A percentile compares a stretch with the other conserved stretches of the same genome.
phyloP scores from a whole-genome alignment of 1,140 invertebrate species.

The Drosophila parvula region DNA sequence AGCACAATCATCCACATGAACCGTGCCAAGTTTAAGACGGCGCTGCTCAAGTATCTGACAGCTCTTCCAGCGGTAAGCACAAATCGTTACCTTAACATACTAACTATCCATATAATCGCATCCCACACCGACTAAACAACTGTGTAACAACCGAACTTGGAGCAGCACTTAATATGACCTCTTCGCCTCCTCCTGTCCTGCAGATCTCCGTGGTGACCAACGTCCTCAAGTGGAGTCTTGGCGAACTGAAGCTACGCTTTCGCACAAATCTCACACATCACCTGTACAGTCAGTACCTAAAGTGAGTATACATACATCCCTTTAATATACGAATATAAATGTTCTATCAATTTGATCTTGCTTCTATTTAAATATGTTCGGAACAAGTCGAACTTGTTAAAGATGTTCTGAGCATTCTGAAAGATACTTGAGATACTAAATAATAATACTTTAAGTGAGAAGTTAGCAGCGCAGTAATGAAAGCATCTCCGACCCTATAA shows the following conservation, averaged over 20 bases:
- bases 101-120: too few species aligned
- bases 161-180: background rate
- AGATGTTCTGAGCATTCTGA: too few species aligned
- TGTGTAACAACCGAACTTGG: fast-evolving
- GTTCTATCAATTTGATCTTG: background rate
- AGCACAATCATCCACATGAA: conserved; percentile 97
- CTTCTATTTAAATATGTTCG: too few species aligned
- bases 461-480: too few species aligned
- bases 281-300: conserved; percentile 96
- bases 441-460: too few species aligned
- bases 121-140: too few species aligned
- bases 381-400: conserved; percentile 11
- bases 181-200: conserved; percentile 63
- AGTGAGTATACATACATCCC: conserved; percentile 86
- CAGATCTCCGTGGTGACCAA: conserved; percentile 96
- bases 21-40: conserved; percentile 89
- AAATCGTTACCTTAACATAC: too few species aligned
- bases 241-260: conserved; percentile 95
- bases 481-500: too few species aligned
- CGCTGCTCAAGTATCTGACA: conserved; percentile 91
- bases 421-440: too few species aligned
- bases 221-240: conserved; percentile 96
- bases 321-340: background rate
- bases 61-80: conserved; percentile 92
- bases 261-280: conserved; percentile 94